Evolutionary conservation across 2,797 vertebrate genomes (phyloP).

Genomic region (Malurus splendens): DNA sequence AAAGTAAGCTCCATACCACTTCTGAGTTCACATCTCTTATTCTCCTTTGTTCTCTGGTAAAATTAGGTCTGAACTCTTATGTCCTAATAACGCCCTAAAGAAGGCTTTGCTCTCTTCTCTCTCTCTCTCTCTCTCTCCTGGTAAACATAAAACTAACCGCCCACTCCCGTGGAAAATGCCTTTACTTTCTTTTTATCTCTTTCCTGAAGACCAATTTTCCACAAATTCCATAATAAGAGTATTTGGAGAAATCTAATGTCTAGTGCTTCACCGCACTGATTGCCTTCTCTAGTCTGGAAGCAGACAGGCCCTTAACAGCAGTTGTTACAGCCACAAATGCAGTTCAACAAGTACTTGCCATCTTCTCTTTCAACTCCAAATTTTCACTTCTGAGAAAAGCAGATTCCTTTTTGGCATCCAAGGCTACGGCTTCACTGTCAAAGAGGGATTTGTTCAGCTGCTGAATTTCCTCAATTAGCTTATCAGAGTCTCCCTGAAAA

Average conservation of each 20-base stretch:
- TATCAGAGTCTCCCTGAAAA: constrained; percentile 72
- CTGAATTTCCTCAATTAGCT: constrained; percentile 76
- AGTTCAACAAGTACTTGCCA: constrained; percentile 62
- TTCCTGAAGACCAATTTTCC: neutral
- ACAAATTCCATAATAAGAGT: neutral
- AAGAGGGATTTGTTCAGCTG: constrained; percentile 80
- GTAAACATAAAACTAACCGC: neutral
- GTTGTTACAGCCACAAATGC: neutral
- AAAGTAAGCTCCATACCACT: neutral
- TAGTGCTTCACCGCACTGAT: neutral
- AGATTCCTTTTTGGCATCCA: constrained; percentile 88
- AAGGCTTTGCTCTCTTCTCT: neutral
- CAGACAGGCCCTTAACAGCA: neutral
- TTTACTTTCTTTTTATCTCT: neutral
- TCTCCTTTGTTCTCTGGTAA: neutral
- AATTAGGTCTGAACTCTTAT: neutral
- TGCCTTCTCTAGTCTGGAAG: neutral
- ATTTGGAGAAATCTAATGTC: neutral
- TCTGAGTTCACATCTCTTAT: neutral
- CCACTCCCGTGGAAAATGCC: neutral
- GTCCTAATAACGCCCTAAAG: neutral
- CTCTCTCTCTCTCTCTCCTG: neutral
- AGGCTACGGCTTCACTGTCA: constrained; percentile 81
- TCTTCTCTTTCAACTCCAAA: constrained; percentile 78
- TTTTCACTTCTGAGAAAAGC: constrained; percentile 85